Base-by-base conservation (phyloP, 1,140 invertebrate species). In the Papilio xuthus region DNA sequence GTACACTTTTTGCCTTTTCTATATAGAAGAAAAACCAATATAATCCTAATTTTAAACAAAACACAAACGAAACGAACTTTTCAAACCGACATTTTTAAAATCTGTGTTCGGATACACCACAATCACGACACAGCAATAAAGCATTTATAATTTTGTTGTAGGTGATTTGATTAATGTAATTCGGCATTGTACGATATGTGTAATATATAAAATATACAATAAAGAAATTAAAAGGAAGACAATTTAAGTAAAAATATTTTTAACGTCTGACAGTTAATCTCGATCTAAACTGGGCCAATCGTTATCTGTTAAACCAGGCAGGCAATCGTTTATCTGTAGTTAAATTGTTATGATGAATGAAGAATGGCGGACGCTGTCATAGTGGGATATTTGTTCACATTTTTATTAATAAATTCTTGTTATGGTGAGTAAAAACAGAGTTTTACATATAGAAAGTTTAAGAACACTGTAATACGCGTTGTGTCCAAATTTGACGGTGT, bases 351-450 rank as follows among this genome's bases (percentile, higher is more conserved):
- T 94, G 92, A 91, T 94, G 92, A 91, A 90, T 81, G 85, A 90
- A 93, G 91, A 93, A 94, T 94, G 93, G 92, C 93, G 92, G 92
- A 93, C 93, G 85, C 88, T 93, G 92, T 92, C 89, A 91, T 90
- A 86, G 86, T 93, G 84, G 82, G 88, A 91, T 94, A 90, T 89
- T 88, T 94, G 87, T 92, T 93, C 89, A 92, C 86, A 85, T 90
- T 94, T 93, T 92, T 94, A 88, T 82, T 93, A 83, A 90, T 94
- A 91, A 93, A 92, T 87, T 83, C 83, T 82, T 88, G 90, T 82
- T 85, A 88, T 86, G 92, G 93, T 94, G 78, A 88, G 88, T 87
- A 82, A 83, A 82, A 42, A 50, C 53, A 13, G 56, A 79, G 44
- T 70, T 70, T 77, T 78, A 63, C 32, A 53, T 32, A n/a, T 72